Percentiles rank a stretch among this genome's conserved stretches.
These are phyloP conservation scores for Callyntrura sp. DNA, from an alignment of 2,888 invertebrate genomes.

Conservation along the genomic window DNA sequence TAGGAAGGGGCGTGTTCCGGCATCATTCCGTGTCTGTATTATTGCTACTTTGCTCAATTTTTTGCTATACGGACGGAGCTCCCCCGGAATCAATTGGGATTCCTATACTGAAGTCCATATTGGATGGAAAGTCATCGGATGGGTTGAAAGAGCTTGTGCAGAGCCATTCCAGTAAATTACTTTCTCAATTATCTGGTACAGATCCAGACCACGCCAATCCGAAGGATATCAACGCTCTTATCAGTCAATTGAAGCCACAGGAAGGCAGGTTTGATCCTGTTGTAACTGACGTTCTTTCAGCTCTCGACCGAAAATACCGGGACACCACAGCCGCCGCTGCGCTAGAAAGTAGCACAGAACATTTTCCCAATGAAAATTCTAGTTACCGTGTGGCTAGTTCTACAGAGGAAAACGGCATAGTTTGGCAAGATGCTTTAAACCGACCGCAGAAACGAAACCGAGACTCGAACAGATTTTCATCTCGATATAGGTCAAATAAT, in stretches of 20 bases:
- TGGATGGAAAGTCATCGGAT: slow-evolving; percentile 47
- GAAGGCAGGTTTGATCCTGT: slow-evolving; percentile 81
- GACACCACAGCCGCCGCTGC: slow-evolving; percentile 56
- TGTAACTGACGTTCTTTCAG: slow-evolving; percentile 77
- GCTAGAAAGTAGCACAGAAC: slow-evolving; percentile 36
- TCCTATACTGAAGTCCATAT: slow-evolving; percentile 57
- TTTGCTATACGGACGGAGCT: slow-evolving; percentile 22
- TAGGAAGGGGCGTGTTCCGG: background rate
- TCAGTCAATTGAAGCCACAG: slow-evolving; percentile 80
- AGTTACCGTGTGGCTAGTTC: slow-evolving; percentile 69
- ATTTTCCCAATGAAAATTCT: slow-evolving; percentile 59
- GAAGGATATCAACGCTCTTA: slow-evolving; percentile 75
- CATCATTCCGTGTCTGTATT: background rate
- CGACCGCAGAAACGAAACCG: slow-evolving; percentile 57
- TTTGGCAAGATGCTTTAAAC: slow-evolving; percentile 65
- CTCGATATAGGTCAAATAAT: slow-evolving; percentile 78
- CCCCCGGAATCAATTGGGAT: slow-evolving; percentile 61
- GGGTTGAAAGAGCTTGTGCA: slow-evolving; percentile 65
- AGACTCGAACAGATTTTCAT: slow-evolving; percentile 78
- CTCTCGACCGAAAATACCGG: slow-evolving; percentile 70
- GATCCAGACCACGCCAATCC: slow-evolving; percentile 67
- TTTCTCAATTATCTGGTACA: slow-evolving; percentile 57
- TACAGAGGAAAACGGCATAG: slow-evolving; percentile 72
- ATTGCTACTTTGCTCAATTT: slow-evolving; percentile 38
- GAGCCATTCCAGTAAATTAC: slow-evolving; percentile 58